These are phyloP conservation scores for Vesta saturnalis DNA, from an alignment of 2,888 invertebrate genomes.

Conservation along the genomic window DNA sequence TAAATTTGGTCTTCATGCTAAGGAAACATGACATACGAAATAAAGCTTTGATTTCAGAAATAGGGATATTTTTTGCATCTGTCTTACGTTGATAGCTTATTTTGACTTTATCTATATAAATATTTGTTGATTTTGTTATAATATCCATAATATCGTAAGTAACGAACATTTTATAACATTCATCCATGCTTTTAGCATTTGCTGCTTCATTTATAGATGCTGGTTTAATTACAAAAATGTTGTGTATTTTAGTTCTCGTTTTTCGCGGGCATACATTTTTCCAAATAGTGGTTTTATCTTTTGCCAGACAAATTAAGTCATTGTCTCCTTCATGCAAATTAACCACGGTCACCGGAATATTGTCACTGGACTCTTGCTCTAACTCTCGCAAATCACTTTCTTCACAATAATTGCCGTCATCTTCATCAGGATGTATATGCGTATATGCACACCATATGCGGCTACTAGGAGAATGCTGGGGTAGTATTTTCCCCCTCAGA, in stretches of 20 bases:
- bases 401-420: neutral
- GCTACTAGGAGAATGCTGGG: too few relatives aligned
- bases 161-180: neutral
- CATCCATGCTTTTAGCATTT: neutral
- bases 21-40: neutral
- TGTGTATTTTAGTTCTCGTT: too few relatives aligned
- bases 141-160: neutral
- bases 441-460: too few relatives aligned
- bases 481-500: too few relatives aligned
- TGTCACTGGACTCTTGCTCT: neutral
- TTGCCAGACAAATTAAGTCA: neutral
- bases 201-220: neutral
- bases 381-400: neutral
- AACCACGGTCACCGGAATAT: too few relatives aligned
- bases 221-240: neutral
- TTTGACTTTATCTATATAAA: neutral
- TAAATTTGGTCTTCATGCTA: neutral
- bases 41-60: neutral
- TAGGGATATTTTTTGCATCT: neutral
- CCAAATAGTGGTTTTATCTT: neutral
- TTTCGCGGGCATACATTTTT: neutral
- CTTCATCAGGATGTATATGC: neutral
- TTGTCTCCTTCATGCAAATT: too few relatives aligned
- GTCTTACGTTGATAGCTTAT: neutral
- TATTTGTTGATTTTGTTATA: conserved; percentile 2